Percentiles rank a stretch among this genome's conserved stretches.
Evolutionary conservation across 53 echinoderm and acorn worm genomes (phyloP).

Genomic region (Holothuria scabra): DNA sequence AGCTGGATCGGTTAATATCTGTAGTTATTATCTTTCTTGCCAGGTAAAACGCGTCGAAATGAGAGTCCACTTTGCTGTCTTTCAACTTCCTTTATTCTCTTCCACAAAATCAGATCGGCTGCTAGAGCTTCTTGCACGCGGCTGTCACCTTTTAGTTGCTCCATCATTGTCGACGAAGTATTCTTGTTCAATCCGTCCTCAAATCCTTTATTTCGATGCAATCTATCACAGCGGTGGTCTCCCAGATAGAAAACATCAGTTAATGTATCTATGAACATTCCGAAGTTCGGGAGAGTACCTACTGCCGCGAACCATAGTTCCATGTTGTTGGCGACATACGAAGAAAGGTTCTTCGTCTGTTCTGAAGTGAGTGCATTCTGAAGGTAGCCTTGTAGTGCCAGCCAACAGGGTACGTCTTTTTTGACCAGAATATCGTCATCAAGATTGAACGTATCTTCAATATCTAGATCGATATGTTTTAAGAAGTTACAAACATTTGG

Average conservation of each 20-base stretch:
- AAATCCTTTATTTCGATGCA: too few relatives aligned
- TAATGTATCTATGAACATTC: neutral
- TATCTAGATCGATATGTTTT: too few relatives aligned
- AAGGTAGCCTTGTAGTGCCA: neutral
- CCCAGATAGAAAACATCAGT: too few relatives aligned
- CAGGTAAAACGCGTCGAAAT: too few relatives aligned
- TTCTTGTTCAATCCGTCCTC: too few relatives aligned
- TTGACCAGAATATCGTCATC: neutral
- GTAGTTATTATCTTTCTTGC: too few relatives aligned
- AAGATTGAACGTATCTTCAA: too few relatives aligned
- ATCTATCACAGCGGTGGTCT: too few relatives aligned
- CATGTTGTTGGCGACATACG: neutral
- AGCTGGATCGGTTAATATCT: too few relatives aligned
- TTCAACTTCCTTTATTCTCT: neutral
- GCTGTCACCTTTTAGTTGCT: conserved; percentile 53
- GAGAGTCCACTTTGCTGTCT: too few relatives aligned
- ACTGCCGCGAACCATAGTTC: conserved; percentile 11
- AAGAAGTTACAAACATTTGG: neutral
- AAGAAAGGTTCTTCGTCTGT: neutral
- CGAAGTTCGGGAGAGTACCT: neutral
- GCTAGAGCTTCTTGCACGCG: conserved; percentile 28
- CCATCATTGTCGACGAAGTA: too few relatives aligned
- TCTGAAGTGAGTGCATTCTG: neutral
- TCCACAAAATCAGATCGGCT: neutral
- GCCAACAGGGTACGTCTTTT: neutral